Conservation (phyloP, 2,888 invertebrate genomes). For the Polyommatus icarus region DNA sequence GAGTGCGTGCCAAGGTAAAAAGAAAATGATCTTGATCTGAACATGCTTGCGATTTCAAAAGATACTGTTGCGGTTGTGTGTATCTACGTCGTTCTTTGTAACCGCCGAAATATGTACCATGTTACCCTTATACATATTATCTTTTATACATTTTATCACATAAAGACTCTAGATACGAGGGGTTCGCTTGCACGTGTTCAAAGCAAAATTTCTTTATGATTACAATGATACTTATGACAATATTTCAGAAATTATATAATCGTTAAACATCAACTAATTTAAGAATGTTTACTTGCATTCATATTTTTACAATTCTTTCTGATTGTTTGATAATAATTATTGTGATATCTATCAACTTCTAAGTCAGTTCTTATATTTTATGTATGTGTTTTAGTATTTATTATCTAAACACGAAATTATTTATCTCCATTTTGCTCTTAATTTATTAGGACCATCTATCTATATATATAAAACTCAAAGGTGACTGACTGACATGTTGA, state of each 20-base stretch:
- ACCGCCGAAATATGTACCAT: neutral
- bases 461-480: too few species aligned
- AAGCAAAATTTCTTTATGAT: constrained; percentile 7
- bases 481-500: too few species aligned
- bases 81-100: neutral
- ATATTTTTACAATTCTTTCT: neutral
- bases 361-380: neutral
- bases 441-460: too few species aligned
- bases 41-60: constrained; percentile 4
- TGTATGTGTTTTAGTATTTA: too few species aligned
- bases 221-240: neutral
- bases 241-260: neutral
- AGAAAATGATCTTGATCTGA: constrained; percentile 13
- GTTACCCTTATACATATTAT: neutral
- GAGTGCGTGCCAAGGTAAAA: constrained; percentile 7
- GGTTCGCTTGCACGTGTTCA: constrained; percentile 1
- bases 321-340: neutral
- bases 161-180: neutral
- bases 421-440: neutral
- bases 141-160: constrained; percentile 1
- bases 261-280: neutral
- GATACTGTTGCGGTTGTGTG: neutral
- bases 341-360: neutral
- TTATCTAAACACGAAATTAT: neutral
- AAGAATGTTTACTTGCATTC: neutral